Conservation (phyloP, 2,797 vertebrate species). For the Champsocephalus gunnari region DNA sequence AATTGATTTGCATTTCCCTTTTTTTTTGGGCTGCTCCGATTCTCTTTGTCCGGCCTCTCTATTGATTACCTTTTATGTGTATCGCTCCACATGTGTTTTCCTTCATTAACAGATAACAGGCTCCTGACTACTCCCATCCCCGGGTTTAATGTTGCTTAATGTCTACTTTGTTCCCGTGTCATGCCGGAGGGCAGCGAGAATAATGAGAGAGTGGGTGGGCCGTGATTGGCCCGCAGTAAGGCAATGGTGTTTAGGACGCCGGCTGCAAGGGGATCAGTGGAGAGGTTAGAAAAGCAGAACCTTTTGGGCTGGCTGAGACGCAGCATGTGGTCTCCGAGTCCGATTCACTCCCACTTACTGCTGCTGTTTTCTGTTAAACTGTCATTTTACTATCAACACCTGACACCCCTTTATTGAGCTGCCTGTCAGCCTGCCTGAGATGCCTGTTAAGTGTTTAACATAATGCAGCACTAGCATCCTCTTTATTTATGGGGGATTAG, state of each 20-base stretch:
- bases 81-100: slow-evolving; percentile 99
- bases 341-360: slow-evolving; percentile 67
- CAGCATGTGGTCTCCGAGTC: slow-evolving; percentile 75
- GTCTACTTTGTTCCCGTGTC: slow-evolving; percentile 99
- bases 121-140: slow-evolving; percentile 99
- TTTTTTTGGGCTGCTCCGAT: slow-evolving; percentile 83
- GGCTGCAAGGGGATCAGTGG: slow-evolving; percentile 94
- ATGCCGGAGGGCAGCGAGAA: slow-evolving; percentile 95
- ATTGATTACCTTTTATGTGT: slow-evolving; percentile 96
- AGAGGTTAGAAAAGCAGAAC: slow-evolving; percentile 99
- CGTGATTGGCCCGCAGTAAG: slow-evolving; percentile 91
- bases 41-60: slow-evolving; percentile 91
- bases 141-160: slow-evolving; percentile 99
- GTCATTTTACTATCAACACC: slow-evolving; percentile 71
- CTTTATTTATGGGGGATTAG: slow-evolving; percentile 46
- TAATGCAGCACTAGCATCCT: slow-evolving; percentile 27
- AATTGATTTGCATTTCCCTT: slow-evolving; percentile 98
- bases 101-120: slow-evolving; percentile 99
- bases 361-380: slow-evolving; percentile 71
- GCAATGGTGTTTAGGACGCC: slow-evolving; percentile 87
- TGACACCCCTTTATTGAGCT: slow-evolving; percentile 57
- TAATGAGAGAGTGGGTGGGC: slow-evolving; percentile 99
- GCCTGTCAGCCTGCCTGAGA: slow-evolving; percentile 49
- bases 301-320: slow-evolving; percentile 84
- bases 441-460: slow-evolving; percentile 39